These are phyloP conservation scores for Drosophila monieri DNA, from an alignment of 2,888 invertebrate species.

Conservation along the genomic window DNA sequence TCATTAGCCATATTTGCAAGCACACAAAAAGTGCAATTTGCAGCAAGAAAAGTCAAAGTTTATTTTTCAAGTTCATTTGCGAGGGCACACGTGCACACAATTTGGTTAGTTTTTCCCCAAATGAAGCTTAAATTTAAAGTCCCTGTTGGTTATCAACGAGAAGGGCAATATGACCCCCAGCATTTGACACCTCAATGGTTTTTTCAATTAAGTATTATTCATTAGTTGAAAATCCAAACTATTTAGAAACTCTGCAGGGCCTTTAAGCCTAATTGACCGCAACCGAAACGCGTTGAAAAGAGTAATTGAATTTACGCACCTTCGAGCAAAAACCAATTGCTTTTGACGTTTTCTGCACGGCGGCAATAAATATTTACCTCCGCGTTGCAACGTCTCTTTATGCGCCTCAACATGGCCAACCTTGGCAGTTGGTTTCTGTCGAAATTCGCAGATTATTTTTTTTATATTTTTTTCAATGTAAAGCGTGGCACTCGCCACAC, in stretches of 20 bases:
- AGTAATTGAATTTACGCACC: conserved; percentile 12
- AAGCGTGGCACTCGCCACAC: conserved; percentile 16
- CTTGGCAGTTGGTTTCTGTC: conserved; percentile 1
- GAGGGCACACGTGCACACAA: no score
- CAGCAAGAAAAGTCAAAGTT: neutral
- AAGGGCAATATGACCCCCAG: no score
- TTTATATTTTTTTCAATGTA: conserved; percentile 42
- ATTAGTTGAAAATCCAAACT: conserved; percentile 1
- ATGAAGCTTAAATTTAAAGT: no score
- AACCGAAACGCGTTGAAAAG: neutral
- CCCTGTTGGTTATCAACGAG: no score
- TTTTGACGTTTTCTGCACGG: conserved; percentile 42
- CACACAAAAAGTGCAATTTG: neutral
- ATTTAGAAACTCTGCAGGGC: neutral
- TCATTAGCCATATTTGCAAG: conserved; percentile 1
- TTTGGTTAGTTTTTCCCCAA: no score
- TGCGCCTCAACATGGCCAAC: conserved; percentile 9
- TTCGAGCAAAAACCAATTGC: conserved; percentile 32
- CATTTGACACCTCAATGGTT: neutral
- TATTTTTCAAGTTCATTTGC: neutral
- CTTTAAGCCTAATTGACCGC: conserved; percentile 12
- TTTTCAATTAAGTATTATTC: neutral
- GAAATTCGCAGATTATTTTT: conserved; percentile 37
- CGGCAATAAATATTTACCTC: conserved; percentile 62
- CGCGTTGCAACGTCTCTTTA: conserved; percentile 14